These are phyloP conservation scores for Marronus borbonicus DNA, from an alignment of 2,888 invertebrate genomes.

Conservation along the genomic window DNA sequence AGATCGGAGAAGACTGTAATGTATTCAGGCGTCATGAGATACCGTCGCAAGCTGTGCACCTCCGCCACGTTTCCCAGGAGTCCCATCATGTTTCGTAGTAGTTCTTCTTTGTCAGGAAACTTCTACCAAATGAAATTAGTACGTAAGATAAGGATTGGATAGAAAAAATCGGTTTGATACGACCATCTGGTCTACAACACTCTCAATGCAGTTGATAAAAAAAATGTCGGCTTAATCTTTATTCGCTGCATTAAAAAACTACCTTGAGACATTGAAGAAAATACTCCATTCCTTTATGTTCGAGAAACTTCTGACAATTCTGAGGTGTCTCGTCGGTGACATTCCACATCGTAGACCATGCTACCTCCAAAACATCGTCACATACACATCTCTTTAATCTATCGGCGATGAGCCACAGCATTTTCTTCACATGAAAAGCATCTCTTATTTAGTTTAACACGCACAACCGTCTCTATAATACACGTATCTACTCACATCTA, in stretches of 20 bases:
- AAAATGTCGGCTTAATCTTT: too few relatives aligned
- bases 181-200: too few relatives aligned
- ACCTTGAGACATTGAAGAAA: constrained; percentile 92
- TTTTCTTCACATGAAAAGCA: constrained; percentile 73
- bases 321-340: constrained; percentile 96
- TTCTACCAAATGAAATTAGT: constrained; percentile 72
- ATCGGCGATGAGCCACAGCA: constrained; percentile 90
- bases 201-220: too few relatives aligned
- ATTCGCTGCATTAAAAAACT: constrained; percentile 52
- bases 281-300: constrained; percentile 89
- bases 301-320: constrained; percentile 93
- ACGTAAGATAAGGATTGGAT: not conserved
- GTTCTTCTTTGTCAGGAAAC: constrained; percentile 90
- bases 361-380: constrained; percentile 97
- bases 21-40: constrained; percentile 89
- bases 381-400: constrained; percentile 84
- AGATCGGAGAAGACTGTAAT: constrained; percentile 90
- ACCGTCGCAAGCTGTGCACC: constrained; percentile 84
- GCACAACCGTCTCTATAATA: not conserved
- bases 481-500: constrained; percentile 74
- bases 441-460: not conserved
- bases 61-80: constrained; percentile 96
- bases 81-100: constrained; percentile 98
- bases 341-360: constrained; percentile 99
- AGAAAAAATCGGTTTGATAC: too few relatives aligned